Evolutionary conservation across 1,140 invertebrate species (phyloP).

Genomic region (Drosophila busckii): DNA sequence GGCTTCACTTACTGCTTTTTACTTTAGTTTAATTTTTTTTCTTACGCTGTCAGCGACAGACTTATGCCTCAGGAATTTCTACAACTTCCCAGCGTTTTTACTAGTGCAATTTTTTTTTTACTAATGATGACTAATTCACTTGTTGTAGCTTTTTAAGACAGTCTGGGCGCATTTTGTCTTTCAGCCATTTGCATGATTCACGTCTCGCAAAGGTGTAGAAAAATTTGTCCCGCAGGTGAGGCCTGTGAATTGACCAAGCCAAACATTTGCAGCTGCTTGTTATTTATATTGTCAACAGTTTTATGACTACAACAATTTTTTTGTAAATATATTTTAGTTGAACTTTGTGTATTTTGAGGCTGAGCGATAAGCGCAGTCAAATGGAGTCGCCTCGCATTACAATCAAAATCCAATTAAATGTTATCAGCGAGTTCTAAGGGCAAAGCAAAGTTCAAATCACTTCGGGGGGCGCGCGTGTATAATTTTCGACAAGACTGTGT

Average conservation of each 20-base stretch:
- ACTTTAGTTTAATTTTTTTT: conserved; percentile 2
- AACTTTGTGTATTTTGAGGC: background rate
- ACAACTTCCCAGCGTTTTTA: conserved; percentile 36
- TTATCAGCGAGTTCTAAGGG: conserved; percentile 46
- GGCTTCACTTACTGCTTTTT: background rate
- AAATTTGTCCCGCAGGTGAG: conserved; percentile 48
- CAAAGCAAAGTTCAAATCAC: conserved; percentile 21
- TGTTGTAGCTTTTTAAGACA: conserved; percentile 16
- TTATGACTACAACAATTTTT: background rate
- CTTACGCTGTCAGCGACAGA: conserved; percentile 23
- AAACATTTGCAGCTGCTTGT: conserved; percentile 34
- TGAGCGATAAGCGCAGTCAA: conserved; percentile 41
- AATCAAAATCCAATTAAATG: conserved; percentile 65
- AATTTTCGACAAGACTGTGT: conserved; percentile 2
- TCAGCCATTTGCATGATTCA: conserved; percentile 60
- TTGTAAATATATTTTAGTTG: conserved; percentile 1
- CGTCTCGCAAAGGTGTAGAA: conserved; percentile 48
- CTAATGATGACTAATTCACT: conserved; percentile 65
- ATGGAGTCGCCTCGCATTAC: conserved; percentile 39
- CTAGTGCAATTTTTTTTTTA: conserved; percentile 69
- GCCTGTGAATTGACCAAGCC: background rate
- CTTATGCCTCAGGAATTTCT: conserved; percentile 62
- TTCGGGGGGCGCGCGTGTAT: conserved; percentile 6
- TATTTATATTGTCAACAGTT: conserved; percentile 8
- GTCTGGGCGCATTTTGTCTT: conserved; percentile 6